Evolutionary conservation across 2,888 invertebrate genomes (phyloP).

Genomic region (Coenonympha arcania): DNA sequence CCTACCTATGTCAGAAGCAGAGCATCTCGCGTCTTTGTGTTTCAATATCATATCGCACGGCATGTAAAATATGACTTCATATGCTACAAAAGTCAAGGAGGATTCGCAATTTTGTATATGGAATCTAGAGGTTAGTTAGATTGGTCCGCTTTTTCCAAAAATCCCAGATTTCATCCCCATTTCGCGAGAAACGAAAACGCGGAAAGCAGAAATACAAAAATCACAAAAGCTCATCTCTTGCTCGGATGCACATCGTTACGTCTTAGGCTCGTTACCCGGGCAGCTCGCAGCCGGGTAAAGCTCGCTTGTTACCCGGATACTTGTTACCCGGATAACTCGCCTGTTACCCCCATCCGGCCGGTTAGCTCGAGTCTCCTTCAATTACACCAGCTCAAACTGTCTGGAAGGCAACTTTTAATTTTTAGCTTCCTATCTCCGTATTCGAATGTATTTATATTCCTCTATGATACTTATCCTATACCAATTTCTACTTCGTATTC

Average conservation of each 20-base stretch:
- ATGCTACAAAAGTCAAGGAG: no score
- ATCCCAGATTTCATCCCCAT: slow-evolving; percentile 1
- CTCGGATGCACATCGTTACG: slow-evolving; percentile 29
- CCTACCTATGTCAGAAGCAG: no score
- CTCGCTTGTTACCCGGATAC: slow-evolving; percentile 31
- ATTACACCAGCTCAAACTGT: slow-evolving; percentile 64
- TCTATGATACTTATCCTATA: no score
- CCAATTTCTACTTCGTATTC: no score
- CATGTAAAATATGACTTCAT: no score
- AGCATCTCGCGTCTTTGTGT: no score
- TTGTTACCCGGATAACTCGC: slow-evolving; percentile 51
- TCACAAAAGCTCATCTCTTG: slow-evolving; percentile 20
- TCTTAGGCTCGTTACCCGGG: slow-evolving; percentile 44
- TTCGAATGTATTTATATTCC: slow-evolving; percentile 1
- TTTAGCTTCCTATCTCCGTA: slow-evolving; percentile 25
- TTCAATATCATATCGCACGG: no score
- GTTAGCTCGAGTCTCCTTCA: slow-evolving; percentile 69
- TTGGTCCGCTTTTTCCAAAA: background rate
- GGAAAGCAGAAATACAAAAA: slow-evolving; percentile 19
- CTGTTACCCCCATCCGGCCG: slow-evolving; percentile 61
- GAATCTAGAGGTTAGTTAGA: no score
- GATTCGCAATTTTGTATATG: no score
- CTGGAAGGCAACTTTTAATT: slow-evolving; percentile 52
- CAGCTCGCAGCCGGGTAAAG: slow-evolving; percentile 25
- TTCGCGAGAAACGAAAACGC: background rate